These are phyloP conservation scores for Sylvilagus bachmani DNA, from an alignment of 2,113 vertebrate genomes.

Conservation along the genomic window DNA sequence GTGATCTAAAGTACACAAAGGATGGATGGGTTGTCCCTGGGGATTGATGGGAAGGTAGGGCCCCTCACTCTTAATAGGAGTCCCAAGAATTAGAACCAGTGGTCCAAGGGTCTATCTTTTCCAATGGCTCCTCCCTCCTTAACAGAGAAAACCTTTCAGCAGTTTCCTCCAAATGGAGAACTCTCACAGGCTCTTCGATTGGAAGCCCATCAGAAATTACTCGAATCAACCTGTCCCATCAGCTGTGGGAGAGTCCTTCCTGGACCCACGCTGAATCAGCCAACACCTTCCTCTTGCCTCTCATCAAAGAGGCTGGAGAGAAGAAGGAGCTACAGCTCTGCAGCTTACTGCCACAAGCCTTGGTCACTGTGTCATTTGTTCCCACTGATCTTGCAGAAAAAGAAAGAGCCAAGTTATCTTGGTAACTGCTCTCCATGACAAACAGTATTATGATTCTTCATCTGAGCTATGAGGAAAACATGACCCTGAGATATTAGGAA, in stretches of 20 bases:
- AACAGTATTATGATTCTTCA: neutral
- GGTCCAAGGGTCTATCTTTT: neutral
- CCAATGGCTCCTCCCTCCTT: fast-evolving
- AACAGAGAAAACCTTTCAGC: neutral
- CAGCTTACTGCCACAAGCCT: neutral
- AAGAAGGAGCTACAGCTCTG: fast-evolving
- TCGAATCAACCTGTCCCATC: neutral
- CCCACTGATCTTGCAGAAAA: neutral
- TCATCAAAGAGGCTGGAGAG: neutral
- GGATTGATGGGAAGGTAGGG: neutral
- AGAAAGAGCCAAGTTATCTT: neutral
- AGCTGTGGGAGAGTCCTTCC: neutral
- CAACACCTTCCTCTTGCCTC: neutral
- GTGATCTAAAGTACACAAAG: neutral
- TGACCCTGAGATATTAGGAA: neutral
- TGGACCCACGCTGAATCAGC: neutral
- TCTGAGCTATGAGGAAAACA: slow-evolving; percentile 11
- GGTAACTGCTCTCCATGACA: neutral
- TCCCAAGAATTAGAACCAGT: neutral
- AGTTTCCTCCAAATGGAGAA: neutral
- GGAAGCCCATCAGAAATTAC: neutral
- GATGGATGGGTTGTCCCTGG: neutral
- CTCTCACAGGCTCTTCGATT: too few relatives aligned
- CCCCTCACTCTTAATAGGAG: neutral
- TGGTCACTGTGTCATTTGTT: neutral